Evolutionary conservation across 2,113 vertebrate genomes (phyloP), one percentile per base, ranked within the genome.

Genomic region (Rostratula benghalensis): DNA sequence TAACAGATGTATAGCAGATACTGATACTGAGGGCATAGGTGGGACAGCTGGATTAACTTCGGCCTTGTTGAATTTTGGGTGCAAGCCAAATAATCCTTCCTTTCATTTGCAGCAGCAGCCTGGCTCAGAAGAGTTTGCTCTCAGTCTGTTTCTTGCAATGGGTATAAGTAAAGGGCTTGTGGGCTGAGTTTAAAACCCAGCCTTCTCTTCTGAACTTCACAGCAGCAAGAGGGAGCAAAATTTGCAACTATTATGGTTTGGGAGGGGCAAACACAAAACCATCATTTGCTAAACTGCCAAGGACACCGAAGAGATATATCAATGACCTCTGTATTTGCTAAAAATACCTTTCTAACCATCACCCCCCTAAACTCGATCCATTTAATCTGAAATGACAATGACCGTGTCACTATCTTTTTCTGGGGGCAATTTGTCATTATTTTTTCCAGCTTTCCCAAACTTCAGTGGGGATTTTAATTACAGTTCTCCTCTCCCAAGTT

Each of bases 1-100:
- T 39, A 93, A 27, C 19, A 22, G 3, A 63, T 46, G 28, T 17
- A n/a, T 3, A n/a, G 24, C 4, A 11, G 15, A 18, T 54, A 18
- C 57, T 41, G 56, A 53, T 71, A 68, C 35, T 65, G 54, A 83
- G 23, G 35, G 46, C 88, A 90, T 5, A 69, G 54, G 33, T 71
- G 31, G 61, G 90, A 92, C 74, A 92, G 69, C 59, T 87, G 67
- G 75, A 85, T 93, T 85, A 79, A 87, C 46, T 83, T 90, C 85
- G 81, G 86, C 56, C 68, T 96, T 65, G 71, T 91, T 94, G 87
- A 76, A 67, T 87, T 84, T 82, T 77, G 83, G 69, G 48, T 45
- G 56, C 24, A 54, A 43, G 76, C 60, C 0, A 5, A 78, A 78
- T 70, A 35, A 3, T 7, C 21, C 51, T 90, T 83, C 18, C 24